phyloP scores from a whole-genome alignment of 1,140 invertebrate genomes.

The Planococcus citri region DNA sequence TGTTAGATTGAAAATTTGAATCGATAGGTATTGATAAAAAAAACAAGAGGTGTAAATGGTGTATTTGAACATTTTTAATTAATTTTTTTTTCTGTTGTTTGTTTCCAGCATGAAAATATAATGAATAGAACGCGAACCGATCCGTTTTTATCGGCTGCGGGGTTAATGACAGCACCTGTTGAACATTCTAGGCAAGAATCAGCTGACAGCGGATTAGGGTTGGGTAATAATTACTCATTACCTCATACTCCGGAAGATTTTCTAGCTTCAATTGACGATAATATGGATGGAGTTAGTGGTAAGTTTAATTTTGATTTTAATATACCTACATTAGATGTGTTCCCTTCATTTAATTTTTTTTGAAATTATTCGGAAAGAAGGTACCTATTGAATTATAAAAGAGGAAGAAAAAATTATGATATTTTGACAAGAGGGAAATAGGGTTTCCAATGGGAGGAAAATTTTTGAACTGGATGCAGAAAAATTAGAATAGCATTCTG shows the following conservation, averaged over 20 bases:
- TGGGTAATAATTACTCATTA: conserved; percentile 71
- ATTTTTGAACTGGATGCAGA: too few species aligned
- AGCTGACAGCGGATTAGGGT: conserved; percentile 78
- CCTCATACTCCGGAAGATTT: conserved; percentile 87
- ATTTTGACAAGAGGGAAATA: too few species aligned
- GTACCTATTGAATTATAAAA: too few species aligned
- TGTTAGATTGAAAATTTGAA: not conserved
- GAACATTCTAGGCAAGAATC: conserved; percentile 87
- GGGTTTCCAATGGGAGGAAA: too few species aligned
- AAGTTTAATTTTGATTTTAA: conserved; percentile 30
- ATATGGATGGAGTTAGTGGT: conserved; percentile 66
- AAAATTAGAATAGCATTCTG: too few species aligned
- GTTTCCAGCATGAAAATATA: conserved; percentile 57
- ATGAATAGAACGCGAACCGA: conserved; percentile 44
- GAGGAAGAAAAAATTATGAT: too few species aligned
- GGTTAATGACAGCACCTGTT: conserved; percentile 41
- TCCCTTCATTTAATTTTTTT: too few species aligned
- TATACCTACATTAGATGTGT: too few species aligned
- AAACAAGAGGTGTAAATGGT: not conserved
- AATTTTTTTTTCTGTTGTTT: conserved; percentile 22
- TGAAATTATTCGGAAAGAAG: too few species aligned
- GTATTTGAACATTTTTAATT: not conserved
- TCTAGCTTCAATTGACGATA: conserved; percentile 73
- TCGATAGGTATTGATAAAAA: not conserved
- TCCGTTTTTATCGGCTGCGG: conserved; percentile 52